These are phyloP conservation scores for Apolygus lucorum DNA, from an alignment of 1,140 invertebrate species.

Conservation along the genomic window DNA sequence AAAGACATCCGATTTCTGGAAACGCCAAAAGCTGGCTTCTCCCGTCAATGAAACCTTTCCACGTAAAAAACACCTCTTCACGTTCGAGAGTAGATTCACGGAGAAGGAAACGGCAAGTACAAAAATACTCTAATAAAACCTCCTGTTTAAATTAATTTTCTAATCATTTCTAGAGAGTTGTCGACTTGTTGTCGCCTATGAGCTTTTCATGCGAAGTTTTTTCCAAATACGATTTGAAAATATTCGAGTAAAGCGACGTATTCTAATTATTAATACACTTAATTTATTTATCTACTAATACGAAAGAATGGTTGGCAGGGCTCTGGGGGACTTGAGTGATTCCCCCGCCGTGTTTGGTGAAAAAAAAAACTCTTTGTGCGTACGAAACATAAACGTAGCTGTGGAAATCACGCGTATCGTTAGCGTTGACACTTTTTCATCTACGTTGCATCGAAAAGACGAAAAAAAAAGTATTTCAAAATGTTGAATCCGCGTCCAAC, in stretches of 20 bases:
- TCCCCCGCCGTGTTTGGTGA: background rate
- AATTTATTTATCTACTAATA: background rate
- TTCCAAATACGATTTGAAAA: background rate
- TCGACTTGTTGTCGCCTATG: too few species aligned
- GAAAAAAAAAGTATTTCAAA: background rate
- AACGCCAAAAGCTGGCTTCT: too few species aligned
- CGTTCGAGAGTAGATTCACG: too few species aligned
- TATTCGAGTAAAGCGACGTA: background rate
- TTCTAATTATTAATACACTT: background rate
- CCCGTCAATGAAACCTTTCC: too few species aligned
- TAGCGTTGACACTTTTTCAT: too few species aligned
- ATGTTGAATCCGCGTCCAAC: background rate
- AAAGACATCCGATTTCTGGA: too few species aligned
- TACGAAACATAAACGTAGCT: background rate
- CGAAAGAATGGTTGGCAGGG: background rate
- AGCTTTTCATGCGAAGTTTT: too few species aligned
- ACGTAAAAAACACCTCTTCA: too few species aligned
- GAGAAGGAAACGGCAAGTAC: too few species aligned
- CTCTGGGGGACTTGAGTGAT: background rate
- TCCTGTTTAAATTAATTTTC: background rate
- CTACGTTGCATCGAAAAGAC: too few species aligned
- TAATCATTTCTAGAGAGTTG: background rate
- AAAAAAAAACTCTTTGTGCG: background rate
- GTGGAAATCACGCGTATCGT: background rate
- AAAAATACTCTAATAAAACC: too few species aligned